Conservation (phyloP, 2,888 invertebrate genomes). For the Netelia virgata region DNA sequence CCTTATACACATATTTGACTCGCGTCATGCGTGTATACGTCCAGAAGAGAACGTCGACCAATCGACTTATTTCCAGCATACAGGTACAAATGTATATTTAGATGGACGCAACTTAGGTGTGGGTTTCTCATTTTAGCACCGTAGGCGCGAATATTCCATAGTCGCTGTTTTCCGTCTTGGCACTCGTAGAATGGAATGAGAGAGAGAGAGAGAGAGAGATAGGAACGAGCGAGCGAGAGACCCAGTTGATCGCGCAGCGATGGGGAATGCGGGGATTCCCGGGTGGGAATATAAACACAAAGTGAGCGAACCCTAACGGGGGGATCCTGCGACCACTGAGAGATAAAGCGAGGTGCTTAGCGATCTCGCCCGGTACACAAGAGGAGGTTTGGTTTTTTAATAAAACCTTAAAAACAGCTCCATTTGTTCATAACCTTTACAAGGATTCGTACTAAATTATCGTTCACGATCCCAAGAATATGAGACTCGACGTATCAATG, state of each 20-base stretch:
- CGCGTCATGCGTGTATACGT: neutral
- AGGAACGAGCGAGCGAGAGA: constrained; percentile 13
- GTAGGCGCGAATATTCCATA: constrained; percentile 57
- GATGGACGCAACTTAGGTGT: constrained; percentile 40
- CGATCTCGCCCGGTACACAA: constrained; percentile 13
- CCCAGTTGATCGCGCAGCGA: constrained; percentile 39
- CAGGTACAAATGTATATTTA: constrained; percentile 26
- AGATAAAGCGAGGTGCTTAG: constrained; percentile 59
- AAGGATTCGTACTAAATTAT: too few species aligned
- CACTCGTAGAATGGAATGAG: neutral
- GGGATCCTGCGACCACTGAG: constrained; percentile 26
- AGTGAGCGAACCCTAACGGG: neutral
- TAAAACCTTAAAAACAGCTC: constrained; percentile 23
- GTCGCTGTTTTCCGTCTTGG: constrained; percentile 38
- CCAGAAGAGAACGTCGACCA: too few species aligned
- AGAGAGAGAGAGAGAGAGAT: neutral
- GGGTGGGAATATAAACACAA: constrained; percentile 27
- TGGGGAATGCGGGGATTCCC: constrained; percentile 42
- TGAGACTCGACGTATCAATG: neutral
- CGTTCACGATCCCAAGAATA: constrained; percentile 13
- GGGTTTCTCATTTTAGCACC: constrained; percentile 48
- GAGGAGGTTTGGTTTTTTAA: constrained; percentile 8
- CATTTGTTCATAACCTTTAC: constrained; percentile 50
- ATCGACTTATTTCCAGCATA: constrained; percentile 6
- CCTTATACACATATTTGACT: neutral